Base-by-base conservation (phyloP, 2,113 vertebrate species). In the Callospermophilus lateralis region DNA sequence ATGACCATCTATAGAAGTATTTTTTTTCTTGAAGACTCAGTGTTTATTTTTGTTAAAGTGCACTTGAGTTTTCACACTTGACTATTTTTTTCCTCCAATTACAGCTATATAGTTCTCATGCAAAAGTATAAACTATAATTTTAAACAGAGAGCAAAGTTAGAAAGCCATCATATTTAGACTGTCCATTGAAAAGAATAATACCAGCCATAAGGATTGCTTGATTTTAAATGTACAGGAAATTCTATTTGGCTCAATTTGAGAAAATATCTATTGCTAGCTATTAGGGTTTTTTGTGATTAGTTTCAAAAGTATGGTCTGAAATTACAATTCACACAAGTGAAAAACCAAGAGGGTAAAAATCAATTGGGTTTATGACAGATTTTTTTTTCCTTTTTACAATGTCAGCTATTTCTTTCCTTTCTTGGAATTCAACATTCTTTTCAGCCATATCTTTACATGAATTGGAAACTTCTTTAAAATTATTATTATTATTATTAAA, bases 201-300 rank as follows among this genome's bases (percentile, higher is more conserved):
- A 76, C 19, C 45, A 90, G 72, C n/a, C 68, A 17, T 74, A 81
- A 90, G 80, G 93, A 67, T 19, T 53, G 34, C 17, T 94, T 97
- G 84, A 94, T 96, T 94, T 20, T 42, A 85, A 92, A 95, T 74
- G 39, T 51, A 28, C 19, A 61, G 90, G 72, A 97, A 97, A 95
- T 96, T 92, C 39, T 89, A 94, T 92, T 92, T 94, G 45, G 73
- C 73, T 28, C 24, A 77, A 81, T 90, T 97, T 95, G 90, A 83
- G 76, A 89, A 97, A 88, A 92, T 58, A 84, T 67, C 93, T 87
- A 61, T 94, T 90, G 26, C 37, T 93, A 67, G 51, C 22, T 92
- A 86, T 96, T 90, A 92, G 17, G 16, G 1, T 95, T 76, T 86
- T 96, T 92, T 92, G 83, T 85, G 87, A 97, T 89, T 78, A 58